These are phyloP conservation scores for Porites australiensis DNA, from an alignment of 64 coral and sea anemone genomes.

Conservation along the genomic window DNA sequence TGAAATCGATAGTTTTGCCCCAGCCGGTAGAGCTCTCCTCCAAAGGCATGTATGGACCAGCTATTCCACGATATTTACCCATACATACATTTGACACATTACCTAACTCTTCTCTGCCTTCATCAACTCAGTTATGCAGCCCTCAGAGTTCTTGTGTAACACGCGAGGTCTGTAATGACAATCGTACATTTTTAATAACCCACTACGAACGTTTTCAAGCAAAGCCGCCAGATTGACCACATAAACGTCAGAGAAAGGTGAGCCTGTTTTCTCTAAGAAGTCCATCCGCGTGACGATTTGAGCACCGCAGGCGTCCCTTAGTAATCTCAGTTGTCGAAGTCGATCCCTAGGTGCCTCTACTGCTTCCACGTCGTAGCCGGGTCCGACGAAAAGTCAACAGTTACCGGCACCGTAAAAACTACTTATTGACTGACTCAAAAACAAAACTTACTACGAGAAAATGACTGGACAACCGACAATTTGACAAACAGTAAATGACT, in stretches of 20 bases:
- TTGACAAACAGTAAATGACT: too few species aligned
- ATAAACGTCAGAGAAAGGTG: conserved; percentile 12
- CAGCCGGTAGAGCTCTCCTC: neutral
- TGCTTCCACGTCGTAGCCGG: neutral
- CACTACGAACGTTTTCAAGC: neutral
- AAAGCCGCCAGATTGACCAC: neutral
- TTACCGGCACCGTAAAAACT: too few species aligned
- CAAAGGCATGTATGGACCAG: neutral
- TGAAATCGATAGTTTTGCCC: neutral
- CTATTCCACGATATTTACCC: neutral
- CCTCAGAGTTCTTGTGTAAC: too few species aligned
- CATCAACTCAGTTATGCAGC: too few species aligned
- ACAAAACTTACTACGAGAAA: too few species aligned
- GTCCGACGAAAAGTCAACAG: neutral
- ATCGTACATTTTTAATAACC: too few species aligned
- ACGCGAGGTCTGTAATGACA: too few species aligned
- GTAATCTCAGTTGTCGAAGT: neutral
- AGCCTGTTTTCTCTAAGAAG: neutral
- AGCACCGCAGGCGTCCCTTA: neutral
- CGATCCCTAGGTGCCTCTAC: neutral
- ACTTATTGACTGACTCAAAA: too few species aligned
- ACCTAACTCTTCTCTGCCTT: too few species aligned
- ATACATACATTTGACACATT: neutral
- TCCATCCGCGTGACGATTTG: conserved; percentile 8
- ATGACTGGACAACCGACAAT: too few species aligned